Evolutionary conservation across 35 echinoderm and acorn worm species (phyloP), one percentile per base, ranked within the genome.

Genomic region (Stichopus chloronotus): DNA sequence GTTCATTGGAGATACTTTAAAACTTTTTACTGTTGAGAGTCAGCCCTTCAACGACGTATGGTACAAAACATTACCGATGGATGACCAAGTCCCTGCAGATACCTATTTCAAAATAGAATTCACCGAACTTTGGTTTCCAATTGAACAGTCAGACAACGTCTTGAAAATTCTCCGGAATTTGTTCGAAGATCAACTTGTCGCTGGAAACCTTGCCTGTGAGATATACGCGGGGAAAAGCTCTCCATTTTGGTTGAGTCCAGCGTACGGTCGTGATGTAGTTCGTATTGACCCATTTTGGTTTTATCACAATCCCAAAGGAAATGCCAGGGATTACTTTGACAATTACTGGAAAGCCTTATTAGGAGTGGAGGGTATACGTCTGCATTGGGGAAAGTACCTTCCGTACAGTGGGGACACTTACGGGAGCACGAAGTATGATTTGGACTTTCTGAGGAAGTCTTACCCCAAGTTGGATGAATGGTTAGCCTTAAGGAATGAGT

Each of bases 51-150:
- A 79, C 24, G 89, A 91, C 72, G 71, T 91, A 9, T 91, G 89
- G 89, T 91, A 91, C 72, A 91, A 91, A 55, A 58, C 55, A 1
- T 20, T 91, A n/a, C 89, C 89, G 52, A 91, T 78, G 68, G 89
- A 91, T 78, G 76, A 91, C 7, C 69, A 79, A 56, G 72, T 54
- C 5, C 89, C 89, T n/a, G 6, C 22, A 7, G 71, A 91, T 53
- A 91, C 71, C 8, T 8, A 78, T 54, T 91, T 91, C 58, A 53
- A 58, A 23, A 78, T 54, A 22, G 89, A 76, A 58, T 91, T 91
- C 89, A 91, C 89, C 25, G 89, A 91, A 58, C 53, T 91, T 14
- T 91, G 89, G 89, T 91, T 91, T 79, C 89, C 89, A n/a, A 79
- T 91, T 69, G 89, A 78, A 25, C 30, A 91, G 72, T 58, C 89